Evolutionary conservation across 2,113 vertebrate species (phyloP), one percentile per base, ranked within the genome.

Genomic region (Sigmodon hispidus): DNA sequence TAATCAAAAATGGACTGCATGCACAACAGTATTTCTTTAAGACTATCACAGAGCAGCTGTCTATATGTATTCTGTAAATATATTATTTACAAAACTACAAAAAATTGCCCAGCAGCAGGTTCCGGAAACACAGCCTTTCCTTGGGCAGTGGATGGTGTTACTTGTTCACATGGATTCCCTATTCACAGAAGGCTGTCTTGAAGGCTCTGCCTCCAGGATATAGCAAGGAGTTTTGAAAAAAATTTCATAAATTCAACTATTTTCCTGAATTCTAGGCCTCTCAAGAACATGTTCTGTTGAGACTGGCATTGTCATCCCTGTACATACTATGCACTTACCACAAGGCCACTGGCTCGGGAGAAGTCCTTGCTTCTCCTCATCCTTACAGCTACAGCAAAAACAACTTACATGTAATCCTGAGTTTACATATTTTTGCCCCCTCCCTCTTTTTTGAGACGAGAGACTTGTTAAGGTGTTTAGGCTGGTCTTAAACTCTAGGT

Each of bases 401-500:
- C 69, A 95, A 91, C 21, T 94, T 92, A 91, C 94, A 91, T 77
- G 40, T 16, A 87, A 91, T 57, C 92, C 6, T 92, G 45, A n/a
- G n/a, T 89, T 94, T 86, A 70, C 13, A 34, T 31, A 48, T 55
- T 81, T 63, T 26, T 10, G 22, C 24, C 24, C 24, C 22, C 24
- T 24, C 22, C 24, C 61, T 24, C 55, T 36, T 55, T 87, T 93
- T 89, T 40, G 45, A 43, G 77, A 52, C 21, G 21, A 40, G 34
- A 45, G 55, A 80, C 61, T 43, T n/a, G 57, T 86, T 87, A 61
- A 13, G 19, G 61, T 72, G 65, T 36, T 45, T 19, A 63, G 72
- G 36, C 21, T 94, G 7, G 24, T 69, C 55, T 83, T 16, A 67
- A 70, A 87, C 16, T 73, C 52, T 79, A 55, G 43, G n/a, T 9